Evolutionary conservation across 2,888 invertebrate species (phyloP).

Genomic region (Heliconius erato): DNA sequence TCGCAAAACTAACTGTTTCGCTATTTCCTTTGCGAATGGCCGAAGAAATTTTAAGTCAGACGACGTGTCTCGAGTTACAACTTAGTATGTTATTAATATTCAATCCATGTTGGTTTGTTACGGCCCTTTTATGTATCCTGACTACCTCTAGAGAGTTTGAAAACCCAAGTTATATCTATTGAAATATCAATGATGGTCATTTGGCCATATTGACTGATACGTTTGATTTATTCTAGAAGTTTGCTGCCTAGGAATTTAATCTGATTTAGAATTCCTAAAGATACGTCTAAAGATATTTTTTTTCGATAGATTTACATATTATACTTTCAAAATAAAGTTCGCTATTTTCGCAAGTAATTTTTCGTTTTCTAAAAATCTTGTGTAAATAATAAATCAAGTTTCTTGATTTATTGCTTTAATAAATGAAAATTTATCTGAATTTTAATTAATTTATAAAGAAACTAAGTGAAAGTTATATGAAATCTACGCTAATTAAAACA

Average conservation of each 20-base stretch:
- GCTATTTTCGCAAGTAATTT: not conserved
- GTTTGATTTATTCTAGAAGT: slow-evolving; percentile 27
- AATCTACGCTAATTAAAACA: slow-evolving; percentile 19
- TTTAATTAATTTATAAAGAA: slow-evolving; percentile 13
- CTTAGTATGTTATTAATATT: slow-evolving; percentile 51
- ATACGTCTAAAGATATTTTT: not conserved
- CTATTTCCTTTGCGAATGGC: slow-evolving; percentile 76
- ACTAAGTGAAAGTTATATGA: slow-evolving; percentile 21
- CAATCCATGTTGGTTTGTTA: slow-evolving; percentile 51
- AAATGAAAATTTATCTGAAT: slow-evolving; percentile 2
- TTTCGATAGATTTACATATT: slow-evolving; percentile 8
- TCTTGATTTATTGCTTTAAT: not conserved
- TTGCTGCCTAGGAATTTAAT: slow-evolving; percentile 30
- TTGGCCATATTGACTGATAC: slow-evolving; percentile 35
- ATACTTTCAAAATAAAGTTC: not conserved
- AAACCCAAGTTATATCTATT: slow-evolving; percentile 37
- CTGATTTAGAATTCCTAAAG: slow-evolving; percentile 8
- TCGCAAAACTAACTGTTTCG: slow-evolving; percentile 71
- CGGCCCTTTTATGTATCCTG: slow-evolving; percentile 54
- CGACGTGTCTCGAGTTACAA: slow-evolving; percentile 69
- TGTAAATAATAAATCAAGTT: not conserved
- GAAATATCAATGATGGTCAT: slow-evolving; percentile 38
- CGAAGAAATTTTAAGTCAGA: slow-evolving; percentile 73
- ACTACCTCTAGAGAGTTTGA: slow-evolving; percentile 42
- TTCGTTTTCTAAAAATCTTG: not conserved